Evolutionary conservation across 2,888 invertebrate genomes (phyloP).

Genomic region (Dorcus parallelipipedus): DNA sequence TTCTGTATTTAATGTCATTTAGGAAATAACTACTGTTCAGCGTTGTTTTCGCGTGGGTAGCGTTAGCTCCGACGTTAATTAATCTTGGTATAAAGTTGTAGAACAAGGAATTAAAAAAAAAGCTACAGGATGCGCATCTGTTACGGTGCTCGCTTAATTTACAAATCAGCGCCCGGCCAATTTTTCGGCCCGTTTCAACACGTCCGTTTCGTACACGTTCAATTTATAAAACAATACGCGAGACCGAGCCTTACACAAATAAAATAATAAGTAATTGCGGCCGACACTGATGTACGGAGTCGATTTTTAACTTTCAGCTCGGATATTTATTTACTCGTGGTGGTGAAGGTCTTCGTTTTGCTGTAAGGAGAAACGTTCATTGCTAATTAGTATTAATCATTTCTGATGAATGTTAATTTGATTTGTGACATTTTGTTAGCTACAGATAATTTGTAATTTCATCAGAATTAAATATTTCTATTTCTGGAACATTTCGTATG

Average conservation of each 20-base stretch:
- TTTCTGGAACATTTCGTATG: no score
- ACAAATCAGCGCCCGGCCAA: neutral
- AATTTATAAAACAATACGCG: neutral
- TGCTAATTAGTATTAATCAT: no score
- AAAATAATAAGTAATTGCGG: conserved; percentile 2
- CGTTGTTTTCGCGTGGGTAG: no score
- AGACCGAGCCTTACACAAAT: neutral
- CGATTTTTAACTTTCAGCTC: conserved; percentile 4
- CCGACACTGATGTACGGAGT: conserved; percentile 2
- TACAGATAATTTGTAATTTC: no score
- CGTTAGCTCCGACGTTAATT: neutral
- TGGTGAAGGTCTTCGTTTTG: neutral
- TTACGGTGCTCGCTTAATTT: neutral
- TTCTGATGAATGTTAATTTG: no score
- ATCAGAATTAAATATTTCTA: no score
- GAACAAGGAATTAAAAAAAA: neutral
- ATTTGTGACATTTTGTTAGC: no score
- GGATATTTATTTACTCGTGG: neutral
- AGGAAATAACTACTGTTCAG: no score
- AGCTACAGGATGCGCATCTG: neutral
- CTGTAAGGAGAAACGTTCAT: neutral
- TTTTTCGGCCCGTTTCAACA: neutral
- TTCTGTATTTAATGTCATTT: no score
- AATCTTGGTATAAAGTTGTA: neutral
- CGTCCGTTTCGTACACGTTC: neutral